Base-by-base conservation (phyloP, 1,140 invertebrate genomes). In the Drosophila willistoni region DNA sequence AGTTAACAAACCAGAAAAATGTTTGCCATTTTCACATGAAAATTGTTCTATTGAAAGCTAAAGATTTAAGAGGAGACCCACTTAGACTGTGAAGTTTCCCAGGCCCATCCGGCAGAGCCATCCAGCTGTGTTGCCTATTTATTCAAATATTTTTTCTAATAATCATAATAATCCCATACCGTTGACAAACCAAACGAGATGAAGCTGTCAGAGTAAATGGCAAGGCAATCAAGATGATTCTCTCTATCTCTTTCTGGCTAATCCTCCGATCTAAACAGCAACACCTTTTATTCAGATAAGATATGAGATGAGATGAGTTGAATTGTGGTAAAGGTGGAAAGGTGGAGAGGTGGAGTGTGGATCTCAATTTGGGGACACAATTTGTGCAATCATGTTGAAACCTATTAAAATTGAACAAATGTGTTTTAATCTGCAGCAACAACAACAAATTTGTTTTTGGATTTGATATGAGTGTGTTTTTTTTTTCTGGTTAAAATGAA, bases 361-460 rank as follows among this genome's bases (percentile, higher is more conserved):
- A 33, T 17, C 22, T 10, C 12, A 36, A 68, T 63, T 39, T 29
- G 57, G 73, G 42, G 34, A 68, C 59, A 71, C 73, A 34, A 25
- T 69, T 71, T 79, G 83, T 87, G 83, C 83, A 86, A 60, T 77
- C 71, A 87, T 67, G 79, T 72, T 87, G 83, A 89, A 87, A 89
- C 83, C 56, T 74, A 87, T 87, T 90, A 60, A 89, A 90, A 89
- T 89, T 89, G 4, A 89, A 89, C 84, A 89, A 89, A 89, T 89
- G 84, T 89, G 84, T 73, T 76, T 89, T 89, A 89, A 89, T 78
- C 84, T 89, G 64, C 85, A 85, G 84, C 84, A 89, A 90, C 84
- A 89, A 90, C 17, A 17, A 36, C 34, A 36, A 39, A 39, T 39
- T n/a, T 39, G 10, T 47, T 51, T 44, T 51, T 51, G 14, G 44